Evolutionary conservation across 2,888 invertebrate genomes (phyloP).

Genomic region (Melipona beecheii): DNA sequence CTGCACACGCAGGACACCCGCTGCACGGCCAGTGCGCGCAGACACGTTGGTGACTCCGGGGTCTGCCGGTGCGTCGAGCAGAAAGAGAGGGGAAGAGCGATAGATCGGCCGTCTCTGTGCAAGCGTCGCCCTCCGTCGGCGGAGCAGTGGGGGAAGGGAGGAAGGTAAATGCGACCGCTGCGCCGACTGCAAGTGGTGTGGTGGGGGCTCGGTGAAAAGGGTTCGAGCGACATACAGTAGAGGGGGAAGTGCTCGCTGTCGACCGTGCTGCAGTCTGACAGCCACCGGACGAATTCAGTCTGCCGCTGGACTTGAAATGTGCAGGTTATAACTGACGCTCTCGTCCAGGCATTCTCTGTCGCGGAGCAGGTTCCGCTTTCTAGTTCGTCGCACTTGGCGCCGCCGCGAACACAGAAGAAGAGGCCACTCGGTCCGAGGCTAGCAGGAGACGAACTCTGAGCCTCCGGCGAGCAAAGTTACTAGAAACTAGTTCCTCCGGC

Average conservation of each 20-base stretch:
- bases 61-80: slow-evolving; percentile 45
- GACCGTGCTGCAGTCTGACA: slow-evolving; percentile 79
- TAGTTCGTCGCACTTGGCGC: slow-evolving; percentile 26
- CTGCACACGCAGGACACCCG: slow-evolving; percentile 47
- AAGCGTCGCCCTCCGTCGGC: neutral
- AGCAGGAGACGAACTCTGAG: neutral
- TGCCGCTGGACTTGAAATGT: slow-evolving; percentile 79
- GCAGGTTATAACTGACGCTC: slow-evolving; percentile 57
- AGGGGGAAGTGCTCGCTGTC: slow-evolving; percentile 59
- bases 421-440: neutral
- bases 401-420: slow-evolving; percentile 1
- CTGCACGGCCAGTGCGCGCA: slow-evolving; percentile 24
- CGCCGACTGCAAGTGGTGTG: slow-evolving; percentile 51
- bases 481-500: slow-evolving; percentile 16
- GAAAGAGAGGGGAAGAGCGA: slow-evolving; percentile 28
- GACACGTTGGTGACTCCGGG: neutral
- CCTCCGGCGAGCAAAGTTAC: neutral
- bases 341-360: slow-evolving; percentile 54
- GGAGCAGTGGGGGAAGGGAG: slow-evolving; percentile 13
- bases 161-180: slow-evolving; percentile 68
- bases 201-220: slow-evolving; percentile 43
- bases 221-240: slow-evolving; percentile 8
- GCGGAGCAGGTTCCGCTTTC: slow-evolving; percentile 51
- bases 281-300: slow-evolving; percentile 81
- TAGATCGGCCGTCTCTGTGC: slow-evolving; percentile 27